Evolutionary conservation across 2,888 invertebrate genomes (phyloP), one percentile per base, ranked within the genome.

Genomic region (Tubulanus polymorphus): DNA sequence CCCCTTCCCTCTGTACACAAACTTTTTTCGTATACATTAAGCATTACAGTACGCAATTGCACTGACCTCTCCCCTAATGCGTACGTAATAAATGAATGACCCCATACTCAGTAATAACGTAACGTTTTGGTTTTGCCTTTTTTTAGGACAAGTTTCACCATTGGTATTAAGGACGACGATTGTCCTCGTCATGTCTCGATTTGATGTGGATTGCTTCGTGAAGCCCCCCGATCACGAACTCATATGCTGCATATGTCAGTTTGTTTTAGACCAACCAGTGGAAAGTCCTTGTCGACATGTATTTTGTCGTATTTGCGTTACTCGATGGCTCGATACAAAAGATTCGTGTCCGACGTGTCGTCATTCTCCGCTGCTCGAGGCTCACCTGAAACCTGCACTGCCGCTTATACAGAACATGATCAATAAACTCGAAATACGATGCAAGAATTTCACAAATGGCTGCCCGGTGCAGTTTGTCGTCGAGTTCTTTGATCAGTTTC

Each of bases 281-380:
- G 74, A 73, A 57, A 70, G 70, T 47, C 71, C 68, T 3, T 76
- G 76, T 61, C 68, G 70, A 1, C 76, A 76, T 63, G 72, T 76
- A 3, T 75, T 73, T 64, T 76, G 76, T 60, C 66, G 65, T 49
- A 51, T 59, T 15, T 74, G 75, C 55, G 72, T 73, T 27, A 63
- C 64, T 37, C 64, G 64, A 3, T 71, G 73, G 69, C 62, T 72
- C 1, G 51, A 56, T 3, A 64, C 63, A 37, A 58, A 64, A 41
- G 56, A 56, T 30, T 69, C 64, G 26, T 75, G 75, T 55, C 75
- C 75, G 28, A 67, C 68, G 5, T 75, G 75, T 53, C 63, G 75
- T 5, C 63, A 62, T 18, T 47, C 58, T 1, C 55, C 69, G 12
- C 52, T 35, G 12, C 60, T 62, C 27, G 47, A 28, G 18, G 48